These are phyloP conservation scores for Vidua macroura DNA, from an alignment of 2,113 vertebrate species.

Conservation along the genomic window DNA sequence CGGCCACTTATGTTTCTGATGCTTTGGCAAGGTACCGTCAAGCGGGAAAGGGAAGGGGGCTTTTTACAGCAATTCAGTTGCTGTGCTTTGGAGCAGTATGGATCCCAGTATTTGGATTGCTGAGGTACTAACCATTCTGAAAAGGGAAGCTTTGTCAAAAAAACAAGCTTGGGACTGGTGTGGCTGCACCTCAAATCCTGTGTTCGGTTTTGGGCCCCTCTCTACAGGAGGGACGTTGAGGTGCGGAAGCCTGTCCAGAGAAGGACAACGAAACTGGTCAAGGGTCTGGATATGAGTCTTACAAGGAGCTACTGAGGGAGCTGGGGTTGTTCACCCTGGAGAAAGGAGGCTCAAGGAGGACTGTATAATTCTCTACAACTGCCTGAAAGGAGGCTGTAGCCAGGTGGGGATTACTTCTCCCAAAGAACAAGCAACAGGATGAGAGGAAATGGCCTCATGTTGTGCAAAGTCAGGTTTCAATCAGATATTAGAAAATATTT, in stretches of 20 bases:
- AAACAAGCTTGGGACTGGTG: background rate
- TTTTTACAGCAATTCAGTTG: background rate
- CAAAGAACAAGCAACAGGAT: background rate
- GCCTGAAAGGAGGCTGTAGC: background rate
- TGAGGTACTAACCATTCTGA: background rate
- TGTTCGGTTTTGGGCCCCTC: fast-evolving
- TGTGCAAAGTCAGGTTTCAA: background rate
- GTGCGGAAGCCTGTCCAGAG: background rate
- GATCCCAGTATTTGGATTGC: background rate
- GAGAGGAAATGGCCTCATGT: background rate
- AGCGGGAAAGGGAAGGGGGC: background rate
- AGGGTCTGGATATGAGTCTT: background rate
- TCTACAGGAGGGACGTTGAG: background rate
- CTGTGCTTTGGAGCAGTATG: background rate
- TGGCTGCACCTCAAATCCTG: background rate
- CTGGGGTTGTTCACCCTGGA: background rate
- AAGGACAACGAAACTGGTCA: background rate
- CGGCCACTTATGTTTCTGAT: background rate
- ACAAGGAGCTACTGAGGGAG: background rate
- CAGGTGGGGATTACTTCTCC: background rate
- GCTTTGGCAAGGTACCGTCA: background rate
- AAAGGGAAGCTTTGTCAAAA: background rate
- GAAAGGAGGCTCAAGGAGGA: background rate
- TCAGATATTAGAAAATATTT: background rate
- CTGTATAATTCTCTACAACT: background rate